A percentile compares a stretch with the other conserved stretches of the same genome.
Conservation (phyloP, 2,888 invertebrate genomes). For the Galerucella calmariensis region DNA sequence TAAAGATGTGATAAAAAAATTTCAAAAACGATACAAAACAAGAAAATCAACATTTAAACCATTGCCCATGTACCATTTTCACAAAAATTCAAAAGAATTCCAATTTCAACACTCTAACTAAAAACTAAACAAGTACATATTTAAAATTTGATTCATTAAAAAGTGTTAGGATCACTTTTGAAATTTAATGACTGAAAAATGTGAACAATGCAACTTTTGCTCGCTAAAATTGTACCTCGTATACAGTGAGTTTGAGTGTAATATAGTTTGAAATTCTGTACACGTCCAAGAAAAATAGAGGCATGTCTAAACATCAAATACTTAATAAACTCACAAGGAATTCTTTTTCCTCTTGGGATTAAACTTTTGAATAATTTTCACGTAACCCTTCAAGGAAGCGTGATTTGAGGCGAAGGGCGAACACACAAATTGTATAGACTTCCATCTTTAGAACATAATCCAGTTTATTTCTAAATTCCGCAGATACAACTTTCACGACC, state of each 20-base stretch:
- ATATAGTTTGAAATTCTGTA: not conserved
- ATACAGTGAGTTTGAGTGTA: not conserved
- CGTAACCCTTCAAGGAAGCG: slow-evolving; percentile 23
- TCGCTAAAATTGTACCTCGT: too few relatives aligned
- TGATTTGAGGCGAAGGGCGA: slow-evolving; percentile 26
- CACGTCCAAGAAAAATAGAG: not conserved
- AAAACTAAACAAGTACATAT: too few relatives aligned
- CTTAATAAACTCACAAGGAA: slow-evolving; percentile 25
- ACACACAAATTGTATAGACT: slow-evolving; percentile 30
- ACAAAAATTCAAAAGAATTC: too few relatives aligned
- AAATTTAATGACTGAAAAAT: too few relatives aligned
- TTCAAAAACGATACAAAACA: too few relatives aligned
- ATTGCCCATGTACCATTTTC: too few relatives aligned
- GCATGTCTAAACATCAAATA: slow-evolving; percentile 16
- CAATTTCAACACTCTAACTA: too few relatives aligned
- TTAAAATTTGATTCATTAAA: too few relatives aligned
- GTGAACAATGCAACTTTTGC: too few relatives aligned
- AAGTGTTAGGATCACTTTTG: too few relatives aligned
- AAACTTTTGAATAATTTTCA: slow-evolving; percentile 33
- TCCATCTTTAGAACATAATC: slow-evolving; percentile 28
- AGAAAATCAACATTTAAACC: too few relatives aligned
- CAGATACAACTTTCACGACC: slow-evolving; percentile 28
- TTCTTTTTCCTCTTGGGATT: slow-evolving; percentile 21
- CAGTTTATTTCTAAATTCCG: slow-evolving; percentile 24
- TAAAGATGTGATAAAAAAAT: too few relatives aligned